Evolutionary conservation across 1,140 invertebrate genomes (phyloP), one percentile per base, ranked within the genome.

Genomic region (Hesperophylax magnus): DNA sequence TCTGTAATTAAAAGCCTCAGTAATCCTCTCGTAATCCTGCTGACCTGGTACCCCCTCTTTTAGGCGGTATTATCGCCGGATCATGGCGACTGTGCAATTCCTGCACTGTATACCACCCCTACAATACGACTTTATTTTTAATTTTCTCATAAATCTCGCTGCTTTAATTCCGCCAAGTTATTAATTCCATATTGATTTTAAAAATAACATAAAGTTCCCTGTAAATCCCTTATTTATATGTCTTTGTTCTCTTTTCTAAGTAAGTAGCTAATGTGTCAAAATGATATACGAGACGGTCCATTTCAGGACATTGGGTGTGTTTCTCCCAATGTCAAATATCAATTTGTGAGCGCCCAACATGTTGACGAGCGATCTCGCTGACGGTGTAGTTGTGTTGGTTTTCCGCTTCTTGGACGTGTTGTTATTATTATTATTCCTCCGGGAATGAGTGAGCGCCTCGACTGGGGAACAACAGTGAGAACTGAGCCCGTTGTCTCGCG

Each of bases 21-120:
- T 34, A 67, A 67, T 67, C 63, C 63, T 65, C 61, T 65, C 14
- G 24, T 58, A 58, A 58, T 58, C 56, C 56, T 22, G 56, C 60
- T 61, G 60, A 61, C 60, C 60, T 27, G 20, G 60, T 61, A 61
- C n/a, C 56, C n/a, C 56, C n/a, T 58, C n/a, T 2, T 58, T 58
- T 5, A 7, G 60, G 4, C 60, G 39, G 39, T 9, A 61, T 27
- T 61, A n/a, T 31, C 31, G 34, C 63, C 14, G 31, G 63, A 67
- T 67, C 63, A 34, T 18, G 63, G 24, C 17, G 31, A 34, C 27
- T 67, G 63, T 61, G 60, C 60, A 24, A 20, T 61, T 61, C 39
- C 9, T 47, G 39, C 39, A 47, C 39, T 47, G 39, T 34, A 8
- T 6, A 6, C 6, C 39, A 47, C 39, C 39, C 39, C 39, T 14